Conservation (phyloP, 1,140 invertebrate genomes). For the Sinella curviseta region DNA sequence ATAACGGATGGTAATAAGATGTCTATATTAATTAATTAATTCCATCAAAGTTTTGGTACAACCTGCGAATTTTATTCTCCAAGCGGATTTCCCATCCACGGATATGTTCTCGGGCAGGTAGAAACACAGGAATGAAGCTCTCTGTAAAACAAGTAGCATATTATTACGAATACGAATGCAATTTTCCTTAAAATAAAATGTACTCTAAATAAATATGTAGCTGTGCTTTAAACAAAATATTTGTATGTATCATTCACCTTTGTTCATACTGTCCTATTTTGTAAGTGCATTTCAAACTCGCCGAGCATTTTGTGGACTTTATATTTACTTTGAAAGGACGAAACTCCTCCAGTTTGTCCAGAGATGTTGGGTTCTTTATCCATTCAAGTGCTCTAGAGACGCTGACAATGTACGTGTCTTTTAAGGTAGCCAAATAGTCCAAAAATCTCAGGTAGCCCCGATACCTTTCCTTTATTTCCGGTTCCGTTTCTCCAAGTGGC, state of each 20-base stretch:
- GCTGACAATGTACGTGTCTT: constrained; percentile 48
- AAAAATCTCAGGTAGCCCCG: constrained; percentile 14
- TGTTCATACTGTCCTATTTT: not conserved
- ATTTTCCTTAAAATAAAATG: no score
- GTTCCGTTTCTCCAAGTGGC: no score
- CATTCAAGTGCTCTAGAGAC: constrained; percentile 61
- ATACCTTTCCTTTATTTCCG: constrained; percentile 41
- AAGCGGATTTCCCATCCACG: constrained; percentile 54
- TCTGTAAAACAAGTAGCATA: not conserved
- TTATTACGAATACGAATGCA: no score
- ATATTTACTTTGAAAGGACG: constrained; percentile 25
- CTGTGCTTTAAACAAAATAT: no score
- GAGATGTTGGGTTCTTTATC: constrained; percentile 61
- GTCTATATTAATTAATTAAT: no score
- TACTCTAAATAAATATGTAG: no score
- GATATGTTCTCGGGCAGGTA: constrained; percentile 52
- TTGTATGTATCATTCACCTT: no score
- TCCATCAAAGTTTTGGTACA: no score
- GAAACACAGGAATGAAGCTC: constrained; percentile 49
- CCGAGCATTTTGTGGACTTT: not conserved
- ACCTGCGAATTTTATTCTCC: no score
- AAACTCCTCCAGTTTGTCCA: constrained; percentile 54
- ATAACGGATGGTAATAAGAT: no score
- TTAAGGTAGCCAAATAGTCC: constrained; percentile 26
- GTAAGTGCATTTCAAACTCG: constrained; percentile 13